These are phyloP conservation scores for Ptilorrhoa leucosticta DNA, from an alignment of 2,113 vertebrate genomes.

Conservation along the genomic window DNA sequence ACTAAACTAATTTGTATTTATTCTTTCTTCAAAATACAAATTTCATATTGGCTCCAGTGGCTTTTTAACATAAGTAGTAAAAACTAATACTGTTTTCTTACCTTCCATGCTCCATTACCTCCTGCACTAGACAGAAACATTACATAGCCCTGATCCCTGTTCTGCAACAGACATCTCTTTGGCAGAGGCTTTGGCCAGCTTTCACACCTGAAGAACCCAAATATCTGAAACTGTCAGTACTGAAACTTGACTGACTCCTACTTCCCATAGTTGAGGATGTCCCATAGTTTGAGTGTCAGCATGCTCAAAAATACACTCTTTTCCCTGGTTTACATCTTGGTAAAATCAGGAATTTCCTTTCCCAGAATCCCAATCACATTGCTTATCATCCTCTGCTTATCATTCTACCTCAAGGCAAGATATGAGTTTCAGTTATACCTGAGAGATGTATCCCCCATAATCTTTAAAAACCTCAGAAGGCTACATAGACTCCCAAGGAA, in stretches of 20 bases:
- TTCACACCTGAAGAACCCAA: background rate
- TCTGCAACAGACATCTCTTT: background rate
- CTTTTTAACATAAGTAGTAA: background rate
- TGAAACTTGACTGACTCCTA: background rate
- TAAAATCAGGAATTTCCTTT: background rate
- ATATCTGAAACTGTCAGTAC: background rate
- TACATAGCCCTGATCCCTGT: background rate
- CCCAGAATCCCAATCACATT: background rate
- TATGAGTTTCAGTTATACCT: background rate
- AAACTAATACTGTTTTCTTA: background rate
- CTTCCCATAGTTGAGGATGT: background rate
- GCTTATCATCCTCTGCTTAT: background rate
- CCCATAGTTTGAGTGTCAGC: background rate
- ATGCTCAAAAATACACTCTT: background rate
- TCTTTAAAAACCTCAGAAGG: background rate
- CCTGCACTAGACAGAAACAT: background rate
- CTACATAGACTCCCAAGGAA: background rate
- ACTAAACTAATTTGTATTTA: background rate
- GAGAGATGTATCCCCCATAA: background rate
- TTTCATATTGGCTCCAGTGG: background rate
- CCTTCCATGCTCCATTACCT: background rate
- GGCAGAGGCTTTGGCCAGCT: background rate
- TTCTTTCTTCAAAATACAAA: background rate
- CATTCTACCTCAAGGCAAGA: background rate
- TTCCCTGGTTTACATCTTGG: background rate